phyloP scores from a whole-genome alignment of 1,140 invertebrate species.

The Drosophila mojavensis region DNA sequence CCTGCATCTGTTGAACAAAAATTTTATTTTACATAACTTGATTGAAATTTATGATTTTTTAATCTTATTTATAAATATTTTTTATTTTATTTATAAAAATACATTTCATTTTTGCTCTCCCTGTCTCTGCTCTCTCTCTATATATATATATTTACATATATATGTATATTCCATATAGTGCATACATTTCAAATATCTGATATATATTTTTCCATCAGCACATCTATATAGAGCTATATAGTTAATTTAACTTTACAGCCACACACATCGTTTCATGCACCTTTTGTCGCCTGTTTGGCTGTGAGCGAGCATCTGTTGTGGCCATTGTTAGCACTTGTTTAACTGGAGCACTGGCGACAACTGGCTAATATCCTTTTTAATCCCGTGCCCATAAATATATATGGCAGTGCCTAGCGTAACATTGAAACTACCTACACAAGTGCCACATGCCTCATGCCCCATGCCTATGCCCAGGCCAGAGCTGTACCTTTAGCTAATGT shows the following conservation, averaged over 20 bases:
- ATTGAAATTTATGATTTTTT: too few species aligned
- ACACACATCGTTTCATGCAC: slow-evolving; percentile 1
- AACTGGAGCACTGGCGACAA: slow-evolving; percentile 30
- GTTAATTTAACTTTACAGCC: neutral
- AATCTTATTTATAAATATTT: too few species aligned
- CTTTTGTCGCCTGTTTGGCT: slow-evolving; percentile 34
- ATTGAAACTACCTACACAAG: slow-evolving; percentile 26
- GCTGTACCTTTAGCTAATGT: neutral
- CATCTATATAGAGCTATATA: neutral
- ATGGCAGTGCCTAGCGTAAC: slow-evolving; percentile 44
- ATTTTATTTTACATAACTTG: too few species aligned
- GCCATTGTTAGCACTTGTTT: slow-evolving; percentile 27
- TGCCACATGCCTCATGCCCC: neutral
- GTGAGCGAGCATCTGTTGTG: slow-evolving; percentile 35
- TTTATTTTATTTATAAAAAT: too few species aligned
- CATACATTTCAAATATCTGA: too few species aligned
- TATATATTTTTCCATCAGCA: neutral
- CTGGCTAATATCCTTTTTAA: slow-evolving; percentile 73
- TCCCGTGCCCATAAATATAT: slow-evolving; percentile 69
- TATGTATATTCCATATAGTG: too few species aligned
- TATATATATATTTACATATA: too few species aligned
- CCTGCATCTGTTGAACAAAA: too few species aligned
- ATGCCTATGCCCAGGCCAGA: neutral
- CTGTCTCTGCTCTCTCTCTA: too few species aligned
- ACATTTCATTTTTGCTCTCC: too few species aligned